phyloP scores from a whole-genome alignment of 2,113 vertebrate genomes.

The Sitta europaea region DNA sequence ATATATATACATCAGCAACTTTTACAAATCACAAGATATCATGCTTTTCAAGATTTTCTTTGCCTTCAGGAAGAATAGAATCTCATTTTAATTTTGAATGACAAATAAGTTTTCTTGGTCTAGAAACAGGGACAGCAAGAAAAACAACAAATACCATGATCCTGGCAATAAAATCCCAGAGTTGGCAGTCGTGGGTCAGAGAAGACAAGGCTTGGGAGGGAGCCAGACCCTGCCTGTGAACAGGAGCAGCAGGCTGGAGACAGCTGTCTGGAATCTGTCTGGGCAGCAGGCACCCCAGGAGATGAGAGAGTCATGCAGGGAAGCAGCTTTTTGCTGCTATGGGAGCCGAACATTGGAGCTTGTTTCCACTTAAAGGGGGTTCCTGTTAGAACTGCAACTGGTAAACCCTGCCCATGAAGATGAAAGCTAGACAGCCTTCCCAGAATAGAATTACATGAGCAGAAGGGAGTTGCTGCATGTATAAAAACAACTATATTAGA shows the following conservation, averaged over 20 bases:
- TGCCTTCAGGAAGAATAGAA: not conserved
- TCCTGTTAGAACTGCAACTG: not conserved
- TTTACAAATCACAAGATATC: not conserved
- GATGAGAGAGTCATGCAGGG: constrained; percentile 27
- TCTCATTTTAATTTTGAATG: constrained; percentile 10
- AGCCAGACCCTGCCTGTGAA: constrained; percentile 47
- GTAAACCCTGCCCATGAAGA: not conserved
- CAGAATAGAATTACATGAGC: not conserved
- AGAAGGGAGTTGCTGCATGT: not conserved
- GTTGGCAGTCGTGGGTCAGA: constrained; percentile 20
- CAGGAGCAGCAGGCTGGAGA: constrained; percentile 59
- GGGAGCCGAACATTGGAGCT: not conserved
- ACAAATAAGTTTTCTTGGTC: constrained; percentile 17
- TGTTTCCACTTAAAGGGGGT: constrained; percentile 8
- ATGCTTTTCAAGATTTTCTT: constrained; percentile 16
- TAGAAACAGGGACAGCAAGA: constrained; percentile 10
- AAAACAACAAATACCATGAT: constrained; percentile 39
- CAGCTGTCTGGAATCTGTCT: constrained; percentile 62
- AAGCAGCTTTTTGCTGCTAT: constrained; percentile 38
- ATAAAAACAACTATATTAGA: not conserved
- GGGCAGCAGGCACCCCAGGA: constrained; percentile 47
- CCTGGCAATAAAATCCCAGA: constrained; percentile 9
- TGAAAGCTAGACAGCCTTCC: not conserved
- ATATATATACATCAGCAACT: not conserved
- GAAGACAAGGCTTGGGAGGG: constrained; percentile 47